A percentile compares a stretch with the other conserved stretches of the same genome.
phyloP scores from a whole-genome alignment of 2,113 vertebrate genomes.

The Laterallus jamaicensis region DNA sequence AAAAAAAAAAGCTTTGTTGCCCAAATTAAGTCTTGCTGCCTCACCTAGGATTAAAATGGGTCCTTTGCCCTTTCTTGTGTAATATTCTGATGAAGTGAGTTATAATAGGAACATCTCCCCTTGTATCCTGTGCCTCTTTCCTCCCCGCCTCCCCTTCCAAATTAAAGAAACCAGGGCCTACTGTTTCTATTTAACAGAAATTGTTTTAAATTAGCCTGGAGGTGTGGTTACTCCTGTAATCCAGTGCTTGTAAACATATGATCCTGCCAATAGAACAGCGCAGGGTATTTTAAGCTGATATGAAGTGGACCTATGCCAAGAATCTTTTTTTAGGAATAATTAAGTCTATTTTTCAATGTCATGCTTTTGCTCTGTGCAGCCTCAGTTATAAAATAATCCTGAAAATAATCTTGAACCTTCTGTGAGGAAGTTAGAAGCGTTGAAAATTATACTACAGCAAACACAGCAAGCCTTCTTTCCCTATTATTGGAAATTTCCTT shows the following conservation, averaged over 20 bases:
- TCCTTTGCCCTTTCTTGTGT: background rate
- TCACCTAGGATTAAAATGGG: conserved; percentile 5
- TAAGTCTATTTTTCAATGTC: conserved; percentile 59
- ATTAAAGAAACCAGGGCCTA: background rate
- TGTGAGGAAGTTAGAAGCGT: background rate
- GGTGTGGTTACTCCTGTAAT: conserved; percentile 57
- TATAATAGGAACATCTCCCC: background rate
- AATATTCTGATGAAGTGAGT: background rate
- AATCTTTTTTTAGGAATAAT: conserved; percentile 47
- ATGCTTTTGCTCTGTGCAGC: background rate
- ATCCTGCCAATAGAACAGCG: conserved; percentile 2
- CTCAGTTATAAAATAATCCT: conserved; percentile 38
- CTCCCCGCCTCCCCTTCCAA: background rate
- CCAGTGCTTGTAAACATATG: conserved; percentile 45
- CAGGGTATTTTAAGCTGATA: conserved; percentile 54
- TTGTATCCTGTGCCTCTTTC: background rate
- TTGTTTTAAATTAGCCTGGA: conserved; percentile 54
- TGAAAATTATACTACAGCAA: background rate
- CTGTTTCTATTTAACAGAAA: conserved; percentile 55
- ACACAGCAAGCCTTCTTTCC: background rate
- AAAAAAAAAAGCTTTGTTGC: background rate
- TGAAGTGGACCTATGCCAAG: conserved; percentile 15
- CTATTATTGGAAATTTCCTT: background rate
- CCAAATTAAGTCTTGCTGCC: background rate
- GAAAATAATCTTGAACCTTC: conserved; percentile 24